Conservation (phyloP, 2,888 invertebrate species). For the Dryobota labecula region DNA sequence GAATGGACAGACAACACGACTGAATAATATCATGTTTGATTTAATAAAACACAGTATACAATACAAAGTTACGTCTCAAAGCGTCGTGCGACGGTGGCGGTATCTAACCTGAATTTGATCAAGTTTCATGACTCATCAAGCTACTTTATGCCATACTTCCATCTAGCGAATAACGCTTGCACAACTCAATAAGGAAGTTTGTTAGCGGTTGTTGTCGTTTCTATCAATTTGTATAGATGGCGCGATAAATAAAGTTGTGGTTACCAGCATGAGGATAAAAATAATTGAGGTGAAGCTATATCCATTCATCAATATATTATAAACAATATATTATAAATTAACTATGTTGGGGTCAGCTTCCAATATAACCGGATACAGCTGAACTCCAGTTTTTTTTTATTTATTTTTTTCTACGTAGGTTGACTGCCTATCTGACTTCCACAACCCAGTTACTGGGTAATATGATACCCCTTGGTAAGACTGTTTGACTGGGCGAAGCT, state of each 20-base stretch:
- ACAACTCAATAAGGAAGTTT: conserved; percentile 1
- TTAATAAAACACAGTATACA: background rate
- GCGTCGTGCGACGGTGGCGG: conserved; percentile 5
- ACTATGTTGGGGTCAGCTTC: too few species aligned
- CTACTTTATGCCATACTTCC: background rate
- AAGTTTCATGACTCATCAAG: conserved; percentile 10
- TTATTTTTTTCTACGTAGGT: too few species aligned
- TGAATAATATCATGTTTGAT: background rate
- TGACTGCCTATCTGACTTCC: too few species aligned
- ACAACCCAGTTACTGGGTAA: too few species aligned
- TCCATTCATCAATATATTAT: too few species aligned
- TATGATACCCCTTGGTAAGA: too few species aligned
- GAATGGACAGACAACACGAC: conserved; percentile 22
- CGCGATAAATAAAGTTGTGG: conserved; percentile 15
- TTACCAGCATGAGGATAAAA: background rate
- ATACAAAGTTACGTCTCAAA: background rate
- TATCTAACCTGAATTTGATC: background rate
- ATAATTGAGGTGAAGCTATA: too few species aligned
- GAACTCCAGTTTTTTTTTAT: too few species aligned
- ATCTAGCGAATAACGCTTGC: conserved; percentile 24
- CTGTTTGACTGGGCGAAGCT: too few species aligned
- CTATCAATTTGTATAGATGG: conserved; percentile 36
- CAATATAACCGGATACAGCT: too few species aligned
- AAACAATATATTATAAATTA: too few species aligned
- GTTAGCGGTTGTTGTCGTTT: conserved; percentile 4